Evolutionary conservation across 2,113 vertebrate species (phyloP).

Genomic region (Acrocephalus arundinaceus): DNA sequence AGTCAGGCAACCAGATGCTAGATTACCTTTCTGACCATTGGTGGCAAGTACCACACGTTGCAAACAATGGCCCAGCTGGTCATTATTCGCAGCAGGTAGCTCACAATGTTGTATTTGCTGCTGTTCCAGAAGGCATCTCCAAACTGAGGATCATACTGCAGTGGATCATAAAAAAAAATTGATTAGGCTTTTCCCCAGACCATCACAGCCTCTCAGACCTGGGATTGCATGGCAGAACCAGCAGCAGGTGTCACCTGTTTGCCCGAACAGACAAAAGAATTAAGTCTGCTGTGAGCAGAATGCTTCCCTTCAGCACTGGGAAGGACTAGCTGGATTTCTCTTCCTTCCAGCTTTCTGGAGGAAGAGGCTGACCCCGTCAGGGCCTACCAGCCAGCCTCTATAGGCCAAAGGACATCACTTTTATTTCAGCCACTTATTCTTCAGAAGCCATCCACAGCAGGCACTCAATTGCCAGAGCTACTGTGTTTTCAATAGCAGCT

Average conservation of each 20-base stretch:
- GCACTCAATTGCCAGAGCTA: background rate
- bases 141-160: conserved; percentile 92
- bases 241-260: background rate
- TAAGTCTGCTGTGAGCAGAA: background rate
- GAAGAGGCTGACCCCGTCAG: background rate
- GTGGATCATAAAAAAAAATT: background rate
- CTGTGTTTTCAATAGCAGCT: background rate
- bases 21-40: conserved; percentile 88
- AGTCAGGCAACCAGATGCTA: background rate
- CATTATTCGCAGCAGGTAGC: conserved; percentile 92
- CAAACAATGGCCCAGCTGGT: conserved; percentile 98
- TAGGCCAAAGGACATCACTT: background rate
- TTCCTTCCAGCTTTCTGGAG: background rate
- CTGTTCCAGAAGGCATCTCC: conserved; percentile 98
- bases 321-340: background rate
- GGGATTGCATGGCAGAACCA: background rate
- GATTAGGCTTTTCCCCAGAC: background rate
- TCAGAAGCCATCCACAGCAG: background rate
- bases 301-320: background rate
- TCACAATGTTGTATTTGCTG: conserved; percentile 89
- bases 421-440: background rate
- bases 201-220: background rate
- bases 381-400: background rate
- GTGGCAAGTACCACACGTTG: conserved; percentile 94
- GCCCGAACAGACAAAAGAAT: background rate